Percentiles rank a stretch among this genome's conserved stretches.
phyloP scores from a whole-genome alignment of 1,140 invertebrate genomes.

The Drosophila micromelanica region DNA sequence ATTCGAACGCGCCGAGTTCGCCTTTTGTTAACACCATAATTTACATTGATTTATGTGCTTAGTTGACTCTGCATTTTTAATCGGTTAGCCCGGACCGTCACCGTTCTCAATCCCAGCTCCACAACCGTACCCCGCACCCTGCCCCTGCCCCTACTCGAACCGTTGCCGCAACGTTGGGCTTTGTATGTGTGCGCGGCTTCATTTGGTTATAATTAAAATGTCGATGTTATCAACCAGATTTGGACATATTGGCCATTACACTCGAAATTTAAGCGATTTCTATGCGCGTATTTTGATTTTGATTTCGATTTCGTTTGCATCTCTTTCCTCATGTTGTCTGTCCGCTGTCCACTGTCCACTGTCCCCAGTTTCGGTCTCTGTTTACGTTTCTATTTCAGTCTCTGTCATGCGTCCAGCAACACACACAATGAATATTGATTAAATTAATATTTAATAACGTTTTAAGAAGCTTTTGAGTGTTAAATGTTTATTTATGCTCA shows the following conservation, averaged over 20 bases:
- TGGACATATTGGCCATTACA: constrained; percentile 82
- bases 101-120: constrained; percentile 10
- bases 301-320: constrained; percentile 65
- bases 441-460: constrained; percentile 82
- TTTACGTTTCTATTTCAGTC: constrained; percentile 10
- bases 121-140: not conserved
- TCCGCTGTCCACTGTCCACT: constrained; percentile 3
- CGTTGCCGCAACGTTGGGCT: too few relatives aligned
- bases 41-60: constrained; percentile 83
- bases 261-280: constrained; percentile 82
- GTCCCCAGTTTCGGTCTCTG: not conserved
- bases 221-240: constrained; percentile 81
- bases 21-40: constrained; percentile 83
- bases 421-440: constrained; percentile 78
- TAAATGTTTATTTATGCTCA: constrained; percentile 76
- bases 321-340: constrained; percentile 5
- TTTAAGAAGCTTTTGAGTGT: constrained; percentile 81
- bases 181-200: constrained; percentile 60
- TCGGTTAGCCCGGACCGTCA: constrained; percentile 62
- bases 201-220: constrained; percentile 84
- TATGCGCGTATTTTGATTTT: constrained; percentile 74
- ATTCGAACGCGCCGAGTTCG: constrained; percentile 64
- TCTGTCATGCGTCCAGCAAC: constrained; percentile 7
- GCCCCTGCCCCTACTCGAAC: not conserved
- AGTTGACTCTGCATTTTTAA: constrained; percentile 82